Percentiles rank a stretch among this genome's conserved stretches.
Evolutionary conservation across 2,888 invertebrate genomes (phyloP).

Genomic region (Aspidapion aeneum): DNA sequence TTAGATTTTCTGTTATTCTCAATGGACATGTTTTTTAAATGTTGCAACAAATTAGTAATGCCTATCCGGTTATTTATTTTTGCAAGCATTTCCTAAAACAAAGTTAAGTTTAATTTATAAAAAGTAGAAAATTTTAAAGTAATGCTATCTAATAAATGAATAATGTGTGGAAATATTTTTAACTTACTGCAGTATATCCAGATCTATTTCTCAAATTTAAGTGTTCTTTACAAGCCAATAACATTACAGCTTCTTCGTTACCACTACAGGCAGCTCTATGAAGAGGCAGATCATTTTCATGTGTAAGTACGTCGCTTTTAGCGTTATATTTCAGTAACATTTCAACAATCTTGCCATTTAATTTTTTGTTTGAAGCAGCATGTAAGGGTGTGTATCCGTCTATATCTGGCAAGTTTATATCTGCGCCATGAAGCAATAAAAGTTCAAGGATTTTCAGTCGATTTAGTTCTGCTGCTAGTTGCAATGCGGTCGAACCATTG

Average conservation of each 20-base stretch:
- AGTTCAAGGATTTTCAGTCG: conserved; percentile 22
- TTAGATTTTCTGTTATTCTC: background rate
- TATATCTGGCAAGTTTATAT: conserved; percentile 26
- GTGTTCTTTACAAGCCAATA: conserved; percentile 23
- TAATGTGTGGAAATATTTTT: background rate
- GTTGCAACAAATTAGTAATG: background rate
- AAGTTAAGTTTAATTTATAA: background rate
- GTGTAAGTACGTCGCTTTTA: conserved; percentile 18
- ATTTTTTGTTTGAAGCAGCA: conserved; percentile 24
- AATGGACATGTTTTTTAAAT: background rate
- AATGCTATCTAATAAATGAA: background rate
- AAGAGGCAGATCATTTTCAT: conserved; percentile 30
- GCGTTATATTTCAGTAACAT: conserved; percentile 28
- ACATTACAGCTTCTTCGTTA: conserved; percentile 24
- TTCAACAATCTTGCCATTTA: conserved; percentile 18
- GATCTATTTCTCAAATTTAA: conserved; percentile 19
- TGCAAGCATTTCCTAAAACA: background rate
- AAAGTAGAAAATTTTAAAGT: background rate
- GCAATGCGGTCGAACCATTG: conserved; percentile 31
- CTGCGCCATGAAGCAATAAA: conserved; percentile 26
- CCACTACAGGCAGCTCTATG: conserved; percentile 32
- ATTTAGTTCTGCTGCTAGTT: conserved; percentile 29
- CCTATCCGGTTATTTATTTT: background rate
- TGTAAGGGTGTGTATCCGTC: conserved; percentile 34
- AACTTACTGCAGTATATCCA: conserved; percentile 17